phyloP scores from a whole-genome alignment of 2,888 invertebrate genomes.

The Muscina levida region DNA sequence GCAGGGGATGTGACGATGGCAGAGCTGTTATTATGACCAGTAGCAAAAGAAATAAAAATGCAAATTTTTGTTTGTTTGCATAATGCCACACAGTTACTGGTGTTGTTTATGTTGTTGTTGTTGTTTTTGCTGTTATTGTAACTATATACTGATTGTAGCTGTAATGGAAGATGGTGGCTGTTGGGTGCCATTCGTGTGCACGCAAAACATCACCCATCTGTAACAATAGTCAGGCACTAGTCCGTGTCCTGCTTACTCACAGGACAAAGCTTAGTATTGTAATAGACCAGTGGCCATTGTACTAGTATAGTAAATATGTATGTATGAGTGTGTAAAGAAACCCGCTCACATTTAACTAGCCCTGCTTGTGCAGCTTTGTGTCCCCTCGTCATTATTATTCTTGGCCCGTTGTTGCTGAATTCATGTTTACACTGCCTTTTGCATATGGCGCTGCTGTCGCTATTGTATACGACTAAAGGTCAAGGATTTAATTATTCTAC shows the following conservation, averaged over 20 bases:
- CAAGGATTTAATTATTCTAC: conserved; percentile 66
- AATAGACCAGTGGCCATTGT: conserved; percentile 3
- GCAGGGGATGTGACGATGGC: too few species aligned
- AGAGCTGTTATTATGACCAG: conserved; percentile 58
- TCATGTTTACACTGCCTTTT: conserved; percentile 16
- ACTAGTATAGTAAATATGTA: too few species aligned
- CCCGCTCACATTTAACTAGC: too few species aligned
- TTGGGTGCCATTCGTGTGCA: background rate
- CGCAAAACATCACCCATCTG: background rate
- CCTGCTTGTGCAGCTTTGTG: too few species aligned
- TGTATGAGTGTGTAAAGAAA: conserved; percentile 12
- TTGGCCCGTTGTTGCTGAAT: background rate
- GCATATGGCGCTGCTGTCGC: conserved; percentile 24
- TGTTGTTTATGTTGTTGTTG: background rate
- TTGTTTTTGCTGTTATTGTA: conserved; percentile 20
- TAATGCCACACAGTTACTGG: conserved; percentile 46
- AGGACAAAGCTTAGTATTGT: background rate
- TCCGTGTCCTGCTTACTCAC: conserved; percentile 41
- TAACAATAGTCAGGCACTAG: conserved; percentile 6
- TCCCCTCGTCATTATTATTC: background rate
- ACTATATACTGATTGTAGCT: background rate
- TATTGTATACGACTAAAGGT: conserved; percentile 52
- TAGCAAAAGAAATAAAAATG: conserved; percentile 55
- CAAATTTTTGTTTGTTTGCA: conserved; percentile 60
- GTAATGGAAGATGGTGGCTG: conserved; percentile 39